Evolutionary conservation across 2,113 vertebrate species (phyloP).

Genomic region (Upupa epops): DNA sequence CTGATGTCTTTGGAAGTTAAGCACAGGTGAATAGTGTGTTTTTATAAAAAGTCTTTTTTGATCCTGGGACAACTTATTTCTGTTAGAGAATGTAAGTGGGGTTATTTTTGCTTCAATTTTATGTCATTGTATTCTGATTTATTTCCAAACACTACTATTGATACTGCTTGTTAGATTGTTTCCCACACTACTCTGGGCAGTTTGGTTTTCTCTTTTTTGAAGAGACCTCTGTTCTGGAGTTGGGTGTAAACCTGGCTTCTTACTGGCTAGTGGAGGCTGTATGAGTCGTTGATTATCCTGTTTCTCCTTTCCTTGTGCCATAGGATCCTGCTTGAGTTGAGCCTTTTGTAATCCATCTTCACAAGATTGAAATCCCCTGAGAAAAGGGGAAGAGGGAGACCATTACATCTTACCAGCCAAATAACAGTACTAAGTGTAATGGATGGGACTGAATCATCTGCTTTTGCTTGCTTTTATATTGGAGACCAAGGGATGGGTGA

Average conservation of each 20-base stretch:
- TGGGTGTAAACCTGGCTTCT: background rate
- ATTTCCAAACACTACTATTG: background rate
- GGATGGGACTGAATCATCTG: background rate
- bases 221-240: accelerated
- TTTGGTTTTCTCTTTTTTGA: background rate
- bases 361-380: accelerated
- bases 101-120: background rate
- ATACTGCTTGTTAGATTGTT: background rate
- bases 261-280: accelerated
- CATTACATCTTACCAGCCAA: background rate
- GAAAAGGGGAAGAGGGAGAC: background rate
- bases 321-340: background rate
- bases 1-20: background rate
- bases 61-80: background rate
- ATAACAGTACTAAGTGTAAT: background rate
- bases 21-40: background rate
- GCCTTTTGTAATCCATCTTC: background rate
- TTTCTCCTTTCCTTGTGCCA: background rate
- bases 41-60: background rate
- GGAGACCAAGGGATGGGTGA: background rate
- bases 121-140: background rate
- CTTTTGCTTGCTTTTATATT: background rate
- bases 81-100: background rate
- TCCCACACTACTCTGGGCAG: accelerated
- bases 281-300: accelerated